A percentile compares a stretch with the other conserved stretches of the same genome.
Evolutionary conservation across 2,113 vertebrate genomes (phyloP).

Genomic region (Caretta caretta): DNA sequence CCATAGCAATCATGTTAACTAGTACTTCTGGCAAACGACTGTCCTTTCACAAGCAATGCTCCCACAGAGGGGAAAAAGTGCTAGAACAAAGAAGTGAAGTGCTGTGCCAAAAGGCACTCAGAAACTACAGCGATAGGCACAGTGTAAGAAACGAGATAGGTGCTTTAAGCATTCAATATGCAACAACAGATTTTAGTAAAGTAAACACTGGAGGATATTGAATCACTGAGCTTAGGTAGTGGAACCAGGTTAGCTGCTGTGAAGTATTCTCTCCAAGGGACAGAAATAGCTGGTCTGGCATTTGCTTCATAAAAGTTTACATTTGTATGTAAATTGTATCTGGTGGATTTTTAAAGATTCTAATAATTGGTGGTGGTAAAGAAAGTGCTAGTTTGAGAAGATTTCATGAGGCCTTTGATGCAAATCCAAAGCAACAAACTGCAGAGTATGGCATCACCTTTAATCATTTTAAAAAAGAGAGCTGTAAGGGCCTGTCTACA

Average conservation of each 20-base stretch:
- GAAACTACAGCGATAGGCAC: fast-evolving
- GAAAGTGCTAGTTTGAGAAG: background rate
- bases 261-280: background rate
- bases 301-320: background rate
- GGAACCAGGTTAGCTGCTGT: background rate
- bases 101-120: background rate
- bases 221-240: background rate
- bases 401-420: background rate
- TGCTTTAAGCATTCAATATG: background rate
- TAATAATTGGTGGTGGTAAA: background rate
- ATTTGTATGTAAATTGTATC: background rate
- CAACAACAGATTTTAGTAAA: background rate
- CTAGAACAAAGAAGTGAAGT: background rate
- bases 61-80: background rate
- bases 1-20: background rate
- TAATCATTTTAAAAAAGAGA: background rate
- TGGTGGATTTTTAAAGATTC: background rate
- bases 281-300: background rate
- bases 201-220: background rate
- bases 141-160: background rate
- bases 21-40: background rate
- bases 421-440: background rate
- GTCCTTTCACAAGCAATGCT: background rate
- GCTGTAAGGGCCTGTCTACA: background rate
- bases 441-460: background rate